Conservation (phyloP, 2,797 vertebrate species). For the Chaetodon trifasciatus region DNA sequence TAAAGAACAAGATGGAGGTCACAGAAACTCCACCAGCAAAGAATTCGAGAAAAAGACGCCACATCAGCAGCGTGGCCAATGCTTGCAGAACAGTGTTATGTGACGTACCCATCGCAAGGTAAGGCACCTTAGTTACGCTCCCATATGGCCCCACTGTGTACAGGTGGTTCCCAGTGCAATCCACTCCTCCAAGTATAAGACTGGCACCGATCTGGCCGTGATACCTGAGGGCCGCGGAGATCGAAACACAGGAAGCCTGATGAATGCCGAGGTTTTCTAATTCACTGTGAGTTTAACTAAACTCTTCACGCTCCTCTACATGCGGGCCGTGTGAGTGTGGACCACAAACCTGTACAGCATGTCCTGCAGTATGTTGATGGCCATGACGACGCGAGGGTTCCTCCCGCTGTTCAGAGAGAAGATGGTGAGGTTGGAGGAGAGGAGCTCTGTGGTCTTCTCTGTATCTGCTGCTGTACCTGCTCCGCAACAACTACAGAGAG, state of each 20-base stretch:
- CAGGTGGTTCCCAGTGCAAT: slow-evolving; percentile 82
- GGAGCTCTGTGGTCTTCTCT: slow-evolving; percentile 83
- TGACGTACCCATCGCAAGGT: slow-evolving; percentile 81
- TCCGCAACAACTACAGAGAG: slow-evolving; percentile 81
- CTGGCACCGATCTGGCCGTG: slow-evolving; percentile 82
- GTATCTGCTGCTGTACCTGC: slow-evolving; percentile 88
- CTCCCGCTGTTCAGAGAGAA: slow-evolving; percentile 83
- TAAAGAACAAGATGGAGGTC: not conserved
- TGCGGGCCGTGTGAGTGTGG: rapidly evolving
- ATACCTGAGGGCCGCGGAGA: slow-evolving; percentile 69
- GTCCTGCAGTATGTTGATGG: slow-evolving; percentile 83
- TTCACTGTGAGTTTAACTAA: not conserved
- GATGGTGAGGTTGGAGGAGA: slow-evolving; percentile 85
- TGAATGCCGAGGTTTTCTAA: not conserved
- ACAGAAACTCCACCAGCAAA: not conserved
- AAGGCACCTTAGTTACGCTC: slow-evolving; percentile 70
- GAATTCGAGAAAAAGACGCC: not conserved
- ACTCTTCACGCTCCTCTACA: not conserved
- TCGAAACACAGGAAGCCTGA: not conserved
- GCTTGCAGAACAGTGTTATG: too few species aligned
- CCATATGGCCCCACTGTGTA: slow-evolving; percentile 82
- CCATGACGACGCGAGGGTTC: slow-evolving; percentile 83
- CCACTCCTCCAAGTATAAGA: slow-evolving; percentile 85
- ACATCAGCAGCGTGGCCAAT: too few species aligned
- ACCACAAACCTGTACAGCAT: slow-evolving; percentile 82